Percentiles rank a stretch among this genome's conserved stretches.
phyloP scores from a whole-genome alignment of 2,888 invertebrate species.

The Sarcophaga rosellei region DNA sequence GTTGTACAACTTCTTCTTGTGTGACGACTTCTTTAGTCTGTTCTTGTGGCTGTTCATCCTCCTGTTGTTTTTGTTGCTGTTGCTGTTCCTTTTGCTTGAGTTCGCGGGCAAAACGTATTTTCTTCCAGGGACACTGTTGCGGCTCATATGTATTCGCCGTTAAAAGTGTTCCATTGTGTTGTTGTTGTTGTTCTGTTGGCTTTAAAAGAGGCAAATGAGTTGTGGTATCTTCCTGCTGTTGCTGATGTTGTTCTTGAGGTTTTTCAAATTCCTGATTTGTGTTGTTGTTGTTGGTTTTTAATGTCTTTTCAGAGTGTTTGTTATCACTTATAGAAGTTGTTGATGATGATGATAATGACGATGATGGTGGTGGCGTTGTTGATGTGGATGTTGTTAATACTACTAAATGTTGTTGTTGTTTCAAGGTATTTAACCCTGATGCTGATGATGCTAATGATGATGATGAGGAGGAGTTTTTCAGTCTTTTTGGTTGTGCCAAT shows the following conservation, averaged over 20 bases:
- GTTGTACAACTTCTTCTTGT: neutral
- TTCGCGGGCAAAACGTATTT: constrained; percentile 81
- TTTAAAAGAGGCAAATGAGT: neutral
- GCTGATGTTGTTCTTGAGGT: constrained; percentile 74
- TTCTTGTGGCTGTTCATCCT: constrained; percentile 8
- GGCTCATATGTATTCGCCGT: constrained; percentile 73
- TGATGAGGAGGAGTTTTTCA: constrained; percentile 73
- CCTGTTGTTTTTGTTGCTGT: constrained; percentile 71
- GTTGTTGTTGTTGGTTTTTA: constrained; percentile 59
- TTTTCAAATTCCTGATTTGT: constrained; percentile 72
- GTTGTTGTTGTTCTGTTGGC: constrained; percentile 32
- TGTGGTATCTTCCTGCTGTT: constrained; percentile 68
- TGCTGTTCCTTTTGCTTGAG: constrained; percentile 79
- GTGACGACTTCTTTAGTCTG: constrained; percentile 14
- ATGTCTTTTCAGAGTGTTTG: constrained; percentile 66
- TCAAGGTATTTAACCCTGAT: neutral
- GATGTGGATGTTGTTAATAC: constrained; percentile 23
- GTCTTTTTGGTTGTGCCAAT: constrained; percentile 78
- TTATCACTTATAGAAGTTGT: constrained; percentile 62
- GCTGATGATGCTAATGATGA: constrained; percentile 53
- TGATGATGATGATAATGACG: constrained; percentile 42
- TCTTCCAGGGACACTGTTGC: constrained; percentile 81
- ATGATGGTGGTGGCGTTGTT: constrained; percentile 29
- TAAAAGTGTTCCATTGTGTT: neutral
- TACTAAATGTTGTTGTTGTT: constrained; percentile 61